Evolutionary conservation across 2,797 vertebrate genomes (phyloP), one percentile per base, ranked within the genome.

Genomic region (Xenops minutus): DNA sequence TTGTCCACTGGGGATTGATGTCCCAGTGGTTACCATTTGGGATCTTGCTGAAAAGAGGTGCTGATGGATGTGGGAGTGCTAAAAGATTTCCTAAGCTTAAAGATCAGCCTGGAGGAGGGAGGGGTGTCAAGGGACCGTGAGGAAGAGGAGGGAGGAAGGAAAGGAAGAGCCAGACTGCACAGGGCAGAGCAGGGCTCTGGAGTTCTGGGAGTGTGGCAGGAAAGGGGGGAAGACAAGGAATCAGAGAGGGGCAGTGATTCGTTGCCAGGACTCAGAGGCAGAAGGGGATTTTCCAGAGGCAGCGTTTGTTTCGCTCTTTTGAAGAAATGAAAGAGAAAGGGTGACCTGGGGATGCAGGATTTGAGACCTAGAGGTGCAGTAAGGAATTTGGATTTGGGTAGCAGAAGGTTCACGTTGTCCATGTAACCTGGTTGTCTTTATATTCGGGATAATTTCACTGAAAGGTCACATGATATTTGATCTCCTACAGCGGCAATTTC

Each of bases 11-110:
- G n/a, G 51, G 46, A 24, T 51, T 69, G 55, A 11, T 1, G 37
- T 16, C 56, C 9, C 0, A 1, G 37, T 1, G 3, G 34, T 49
- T 79, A 11, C 37, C 16, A 3, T 10, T 63, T 2, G 24, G 54
- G 68, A 51, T 90, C n/a, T 75, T 39, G 18, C 24, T 88, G 46
- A 5, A 44, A 43, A 36, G 73, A 16, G 32, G 26, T 62, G 29
- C 43, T 84, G 58, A 26, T 32, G 56, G 30, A 43, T 1, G 1
- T 12, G 12, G 11, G 30, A 67, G 56, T 82, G 30, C 36, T 16
- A 6, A 10, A 90, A 39, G 32, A 41, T 51, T 72, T 69, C 22
- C 30, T 16, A 3, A 43, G 9, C 37, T 41, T 75, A 7, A 59
- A 87, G 59, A 72, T 59, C 10, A 68, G 49, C 34, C 44, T 71